phyloP scores from a whole-genome alignment of 2,888 invertebrate genomes.

The Cerastis leucographa region DNA sequence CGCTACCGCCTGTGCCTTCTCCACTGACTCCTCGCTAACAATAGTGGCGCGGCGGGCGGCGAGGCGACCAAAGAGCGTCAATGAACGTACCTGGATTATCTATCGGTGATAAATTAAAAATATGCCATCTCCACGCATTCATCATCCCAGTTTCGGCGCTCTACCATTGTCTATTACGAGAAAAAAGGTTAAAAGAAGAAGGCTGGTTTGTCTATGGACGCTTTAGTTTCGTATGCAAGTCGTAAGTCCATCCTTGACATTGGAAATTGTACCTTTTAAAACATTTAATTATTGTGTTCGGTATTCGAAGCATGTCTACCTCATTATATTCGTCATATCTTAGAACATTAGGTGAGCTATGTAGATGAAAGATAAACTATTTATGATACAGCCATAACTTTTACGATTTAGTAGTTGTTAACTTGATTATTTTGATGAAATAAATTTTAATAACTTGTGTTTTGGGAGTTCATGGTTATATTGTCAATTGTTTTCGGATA shows the following conservation, averaged over 20 bases:
- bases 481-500: conserved; percentile 43
- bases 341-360: conserved; percentile 58
- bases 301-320: conserved; percentile 61
- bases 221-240: conserved; percentile 55
- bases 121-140: conserved; percentile 87
- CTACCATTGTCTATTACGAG: conserved; percentile 71
- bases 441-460: conserved; percentile 42
- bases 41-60: conserved; percentile 82
- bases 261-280: conserved; percentile 60
- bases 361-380: conserved; percentile 61
- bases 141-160: conserved; percentile 81
- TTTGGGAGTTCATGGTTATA: conserved; percentile 45
- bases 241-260: conserved; percentile 58
- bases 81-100: conserved; percentile 89
- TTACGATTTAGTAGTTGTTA: conserved; percentile 49
- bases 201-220: conserved; percentile 14
- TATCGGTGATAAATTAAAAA: conserved; percentile 89
- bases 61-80: conserved; percentile 79
- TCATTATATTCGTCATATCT: conserved; percentile 64
- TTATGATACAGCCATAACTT: conserved; percentile 57
- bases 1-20: conserved; percentile 62
- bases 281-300: conserved; percentile 56
- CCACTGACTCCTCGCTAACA: conserved; percentile 66
- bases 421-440: conserved; percentile 55
- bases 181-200: conserved; percentile 51